Percentiles rank a stretch among this genome's conserved stretches.
Conservation (phyloP, 2,113 vertebrate species). For the Rhea pennata region DNA sequence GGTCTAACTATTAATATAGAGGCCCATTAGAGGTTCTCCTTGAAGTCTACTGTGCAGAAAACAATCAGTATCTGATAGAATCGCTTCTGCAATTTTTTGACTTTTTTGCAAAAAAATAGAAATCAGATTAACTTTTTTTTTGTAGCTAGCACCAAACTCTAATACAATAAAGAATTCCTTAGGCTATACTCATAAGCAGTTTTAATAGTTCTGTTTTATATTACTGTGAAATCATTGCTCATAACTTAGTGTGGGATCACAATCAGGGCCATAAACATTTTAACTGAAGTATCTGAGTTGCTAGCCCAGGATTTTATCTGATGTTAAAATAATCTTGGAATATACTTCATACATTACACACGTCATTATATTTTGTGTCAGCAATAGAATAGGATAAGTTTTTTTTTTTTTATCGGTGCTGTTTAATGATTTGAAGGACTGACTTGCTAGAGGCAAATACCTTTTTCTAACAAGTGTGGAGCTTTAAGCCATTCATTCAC, state of each 20-base stretch:
- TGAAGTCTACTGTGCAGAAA: background rate
- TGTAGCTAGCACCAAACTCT: background rate
- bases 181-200: background rate
- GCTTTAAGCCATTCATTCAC: background rate
- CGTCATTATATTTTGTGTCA: background rate
- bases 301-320: background rate
- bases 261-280: background rate
- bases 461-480: background rate
- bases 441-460: background rate
- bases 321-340: background rate
- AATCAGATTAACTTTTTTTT: background rate
- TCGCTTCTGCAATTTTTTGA: background rate
- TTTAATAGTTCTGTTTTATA: background rate
- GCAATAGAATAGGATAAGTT: background rate
- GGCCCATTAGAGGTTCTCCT: background rate
- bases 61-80: background rate
- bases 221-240: background rate
- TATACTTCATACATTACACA: rapidly evolving
- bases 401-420: background rate
- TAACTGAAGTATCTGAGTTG: background rate
- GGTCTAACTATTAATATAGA: background rate
- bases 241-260: background rate
- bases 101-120: background rate
- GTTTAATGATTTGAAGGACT: background rate
- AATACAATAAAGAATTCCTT: background rate